A percentile compares a stretch with the other conserved stretches of the same genome.
Evolutionary conservation across 2,888 invertebrate genomes (phyloP).

Genomic region (Agrochola circellaris): DNA sequence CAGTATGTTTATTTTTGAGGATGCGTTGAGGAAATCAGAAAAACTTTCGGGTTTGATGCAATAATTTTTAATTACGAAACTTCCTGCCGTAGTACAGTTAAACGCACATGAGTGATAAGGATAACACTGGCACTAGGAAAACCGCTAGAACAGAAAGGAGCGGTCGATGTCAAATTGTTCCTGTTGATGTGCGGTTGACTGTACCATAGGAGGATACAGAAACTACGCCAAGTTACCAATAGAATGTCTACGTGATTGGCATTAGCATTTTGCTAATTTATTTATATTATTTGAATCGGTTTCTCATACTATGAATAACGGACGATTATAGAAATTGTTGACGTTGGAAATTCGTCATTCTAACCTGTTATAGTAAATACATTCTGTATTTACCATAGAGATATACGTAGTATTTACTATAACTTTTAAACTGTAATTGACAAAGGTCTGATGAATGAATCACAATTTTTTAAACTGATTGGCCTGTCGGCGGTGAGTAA

Average conservation of each 20-base stretch:
- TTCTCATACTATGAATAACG: neutral
- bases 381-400: neutral
- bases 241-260: slow-evolving; percentile 5
- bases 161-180: too few relatives aligned
- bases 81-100: too few relatives aligned
- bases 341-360: slow-evolving; percentile 6
- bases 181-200: too few relatives aligned
- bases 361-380: neutral
- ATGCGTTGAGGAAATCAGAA: slow-evolving; percentile 29
- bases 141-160: too few relatives aligned
- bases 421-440: slow-evolving; percentile 1
- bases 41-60: neutral
- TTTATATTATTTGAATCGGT: neutral
- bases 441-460: slow-evolving; percentile 29
- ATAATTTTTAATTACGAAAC: neutral
- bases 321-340: slow-evolving; percentile 2
- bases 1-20: slow-evolving; percentile 64
- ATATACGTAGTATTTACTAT: neutral
- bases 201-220: neutral
- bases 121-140: too few relatives aligned
- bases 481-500: slow-evolving; percentile 11
- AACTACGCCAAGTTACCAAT: slow-evolving; percentile 2
- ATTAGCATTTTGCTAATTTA: neutral
- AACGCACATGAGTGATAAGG: too few relatives aligned
- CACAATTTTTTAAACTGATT: slow-evolving; percentile 28